Conservation (phyloP, 1,140 invertebrate genomes). For the Meloidogyne chitwoodi region DNA sequence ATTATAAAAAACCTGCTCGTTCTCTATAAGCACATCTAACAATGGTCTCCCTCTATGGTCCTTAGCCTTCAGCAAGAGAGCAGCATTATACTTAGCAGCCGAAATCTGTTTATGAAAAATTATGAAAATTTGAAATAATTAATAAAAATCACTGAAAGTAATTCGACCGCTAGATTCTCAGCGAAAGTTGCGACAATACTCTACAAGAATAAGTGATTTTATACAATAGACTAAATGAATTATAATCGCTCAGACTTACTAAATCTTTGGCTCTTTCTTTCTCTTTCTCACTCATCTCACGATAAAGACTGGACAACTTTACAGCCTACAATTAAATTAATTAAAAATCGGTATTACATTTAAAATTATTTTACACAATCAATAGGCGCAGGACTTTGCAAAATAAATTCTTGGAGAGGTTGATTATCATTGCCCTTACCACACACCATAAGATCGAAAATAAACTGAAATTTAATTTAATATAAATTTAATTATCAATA, state of each 20-base stretch:
- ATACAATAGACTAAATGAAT: no score
- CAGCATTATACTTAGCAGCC: conserved; percentile 84
- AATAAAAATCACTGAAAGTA: conserved; percentile 66
- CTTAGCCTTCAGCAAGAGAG: conserved; percentile 80
- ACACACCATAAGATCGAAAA: conserved; percentile 96
- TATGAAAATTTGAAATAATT: no score
- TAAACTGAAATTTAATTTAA: conserved; percentile 69
- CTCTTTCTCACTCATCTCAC: conserved; percentile 80
- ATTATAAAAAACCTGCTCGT: conserved; percentile 81
- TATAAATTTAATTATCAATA: background rate
- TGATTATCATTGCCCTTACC: conserved; percentile 92
- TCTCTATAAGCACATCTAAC: conserved; percentile 93
- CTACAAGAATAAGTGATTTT: no score
- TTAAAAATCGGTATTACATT: background rate
- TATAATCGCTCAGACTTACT: background rate
- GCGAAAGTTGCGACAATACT: conserved; percentile 87
- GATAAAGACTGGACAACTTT: conserved; percentile 78
- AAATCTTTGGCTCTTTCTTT: conserved; percentile 95
- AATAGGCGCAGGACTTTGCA: conserved; percentile 84
- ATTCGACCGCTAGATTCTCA: conserved; percentile 91
- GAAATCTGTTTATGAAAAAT: conserved; percentile 68
- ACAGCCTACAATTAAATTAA: conserved; percentile 74
- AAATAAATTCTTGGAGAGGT: conserved; percentile 72
- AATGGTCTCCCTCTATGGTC: conserved; percentile 87
- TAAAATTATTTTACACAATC: background rate